Evolutionary conservation across 2,113 vertebrate genomes (phyloP).

Genomic region (Xyrauchen texanus): DNA sequence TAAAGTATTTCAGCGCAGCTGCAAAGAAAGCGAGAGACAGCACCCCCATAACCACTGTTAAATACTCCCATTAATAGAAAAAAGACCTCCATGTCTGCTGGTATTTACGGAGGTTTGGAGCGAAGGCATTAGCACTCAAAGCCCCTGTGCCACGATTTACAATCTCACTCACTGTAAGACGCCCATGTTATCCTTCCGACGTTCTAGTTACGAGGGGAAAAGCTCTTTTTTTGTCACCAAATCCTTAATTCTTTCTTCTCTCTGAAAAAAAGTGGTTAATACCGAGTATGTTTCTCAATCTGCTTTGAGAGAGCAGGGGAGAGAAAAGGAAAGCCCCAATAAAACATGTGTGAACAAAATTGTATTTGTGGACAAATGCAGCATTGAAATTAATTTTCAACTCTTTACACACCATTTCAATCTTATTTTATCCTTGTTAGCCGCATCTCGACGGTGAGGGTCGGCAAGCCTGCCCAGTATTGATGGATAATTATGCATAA

Average conservation of each 20-base stretch:
- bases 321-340: constrained; percentile 81
- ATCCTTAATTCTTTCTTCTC: constrained; percentile 94
- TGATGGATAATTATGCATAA: constrained; percentile 99
- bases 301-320: constrained; percentile 84
- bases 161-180: constrained; percentile 79
- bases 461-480: constrained; percentile 96
- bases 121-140: constrained; percentile 77
- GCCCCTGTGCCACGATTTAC: constrained; percentile 75
- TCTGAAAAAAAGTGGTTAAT: constrained; percentile 80
- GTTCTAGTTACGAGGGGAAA: constrained; percentile 75
- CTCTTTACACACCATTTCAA: constrained; percentile 99
- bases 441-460: constrained; percentile 98
- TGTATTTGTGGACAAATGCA: constrained; percentile 99
- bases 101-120: constrained; percentile 76
- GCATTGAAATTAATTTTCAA: constrained; percentile 99
- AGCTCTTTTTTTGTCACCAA: constrained; percentile 85
- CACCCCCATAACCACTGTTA: not conserved
- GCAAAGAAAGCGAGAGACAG: constrained; percentile 46
- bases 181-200: constrained; percentile 77
- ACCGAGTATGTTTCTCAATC: constrained; percentile 95
- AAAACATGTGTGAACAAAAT: constrained; percentile 98
- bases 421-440: constrained; percentile 99
- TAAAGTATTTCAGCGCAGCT: constrained; percentile 54
- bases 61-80: constrained; percentile 68
- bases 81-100: constrained; percentile 67